Conservation (phyloP, 1,140 invertebrate species). For the Oscheius sp. region DNA sequence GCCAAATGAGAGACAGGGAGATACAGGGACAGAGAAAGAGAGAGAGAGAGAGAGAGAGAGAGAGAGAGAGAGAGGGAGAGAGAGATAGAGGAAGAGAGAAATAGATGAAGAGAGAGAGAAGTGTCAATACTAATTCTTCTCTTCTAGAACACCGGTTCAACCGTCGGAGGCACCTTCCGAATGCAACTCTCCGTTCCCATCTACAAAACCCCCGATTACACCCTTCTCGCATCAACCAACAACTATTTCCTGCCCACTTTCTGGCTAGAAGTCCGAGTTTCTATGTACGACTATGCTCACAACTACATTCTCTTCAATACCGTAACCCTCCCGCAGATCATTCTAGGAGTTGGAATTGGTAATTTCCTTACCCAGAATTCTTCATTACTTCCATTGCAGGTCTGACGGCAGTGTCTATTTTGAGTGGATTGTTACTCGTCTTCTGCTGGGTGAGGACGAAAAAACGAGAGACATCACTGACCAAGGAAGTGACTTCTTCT, state of each 20-base stretch:
- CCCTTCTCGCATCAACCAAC: neutral
- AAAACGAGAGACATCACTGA: constrained; percentile 5
- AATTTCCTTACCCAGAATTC: neutral
- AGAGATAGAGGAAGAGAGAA: too few relatives aligned
- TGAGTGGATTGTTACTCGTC: neutral
- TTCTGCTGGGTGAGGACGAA: neutral
- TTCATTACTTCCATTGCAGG: neutral
- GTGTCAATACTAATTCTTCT: too few relatives aligned
- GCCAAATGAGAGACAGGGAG: neutral
- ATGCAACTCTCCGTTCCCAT: constrained; percentile 20
- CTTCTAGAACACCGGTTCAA: constrained; percentile 10
- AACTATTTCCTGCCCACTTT: constrained; percentile 10
- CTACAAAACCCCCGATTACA: constrained; percentile 13
- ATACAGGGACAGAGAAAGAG: too few relatives aligned
- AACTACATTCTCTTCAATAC: constrained; percentile 20
- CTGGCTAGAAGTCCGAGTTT: constrained; percentile 30
- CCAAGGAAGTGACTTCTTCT: too few relatives aligned
- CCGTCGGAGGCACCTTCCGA: constrained; percentile 14
- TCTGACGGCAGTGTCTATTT: neutral
- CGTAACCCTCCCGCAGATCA: neutral
- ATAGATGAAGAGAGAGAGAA: too few relatives aligned
- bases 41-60: too few relatives aligned
- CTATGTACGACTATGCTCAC: neutral
- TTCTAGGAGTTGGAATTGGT: constrained; percentile 14
- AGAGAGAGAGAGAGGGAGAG: too few relatives aligned